Percentiles rank a stretch among this genome's conserved stretches.
phyloP scores from a whole-genome alignment of 2,888 invertebrate species.

The Erebia epiphron region DNA sequence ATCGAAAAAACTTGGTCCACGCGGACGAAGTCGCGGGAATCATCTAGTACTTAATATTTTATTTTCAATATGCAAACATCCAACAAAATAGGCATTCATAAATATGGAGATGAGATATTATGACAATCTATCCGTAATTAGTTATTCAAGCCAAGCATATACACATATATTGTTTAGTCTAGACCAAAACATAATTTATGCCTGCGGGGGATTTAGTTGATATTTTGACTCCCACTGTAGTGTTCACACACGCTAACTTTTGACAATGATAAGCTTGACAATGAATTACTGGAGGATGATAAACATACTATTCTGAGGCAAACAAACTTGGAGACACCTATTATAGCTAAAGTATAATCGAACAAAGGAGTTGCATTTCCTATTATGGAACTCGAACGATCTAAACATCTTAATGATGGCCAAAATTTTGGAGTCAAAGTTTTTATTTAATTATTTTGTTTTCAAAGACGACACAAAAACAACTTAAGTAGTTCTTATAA shows the following conservation, averaged over 20 bases:
- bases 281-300: slow-evolving; percentile 40
- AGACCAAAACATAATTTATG: slow-evolving; percentile 41
- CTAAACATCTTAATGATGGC: slow-evolving; percentile 1
- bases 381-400: slow-evolving; percentile 9
- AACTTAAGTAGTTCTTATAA: neutral
- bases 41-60: slow-evolving; percentile 7
- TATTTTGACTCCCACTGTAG: slow-evolving; percentile 37
- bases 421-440: neutral
- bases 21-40: too few species aligned
- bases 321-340: slow-evolving; percentile 18
- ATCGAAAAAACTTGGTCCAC: too few species aligned
- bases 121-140: slow-evolving; percentile 28
- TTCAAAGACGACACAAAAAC: neutral
- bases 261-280: slow-evolving; percentile 41
- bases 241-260: slow-evolving; percentile 41
- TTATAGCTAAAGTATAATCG: slow-evolving; percentile 7
- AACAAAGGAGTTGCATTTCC: slow-evolving; percentile 2
- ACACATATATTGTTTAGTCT: slow-evolving; percentile 39
- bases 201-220: slow-evolving; percentile 38
- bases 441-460: neutral
- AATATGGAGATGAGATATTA: slow-evolving; percentile 34
- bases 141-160: slow-evolving; percentile 35
- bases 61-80: neutral
- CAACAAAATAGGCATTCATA: neutral
- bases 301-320: slow-evolving; percentile 25